Percentiles rank a stretch among this genome's conserved stretches.
phyloP scores from a whole-genome alignment of 2,797 vertebrate species.

The Tokudaia muenninki region DNA sequence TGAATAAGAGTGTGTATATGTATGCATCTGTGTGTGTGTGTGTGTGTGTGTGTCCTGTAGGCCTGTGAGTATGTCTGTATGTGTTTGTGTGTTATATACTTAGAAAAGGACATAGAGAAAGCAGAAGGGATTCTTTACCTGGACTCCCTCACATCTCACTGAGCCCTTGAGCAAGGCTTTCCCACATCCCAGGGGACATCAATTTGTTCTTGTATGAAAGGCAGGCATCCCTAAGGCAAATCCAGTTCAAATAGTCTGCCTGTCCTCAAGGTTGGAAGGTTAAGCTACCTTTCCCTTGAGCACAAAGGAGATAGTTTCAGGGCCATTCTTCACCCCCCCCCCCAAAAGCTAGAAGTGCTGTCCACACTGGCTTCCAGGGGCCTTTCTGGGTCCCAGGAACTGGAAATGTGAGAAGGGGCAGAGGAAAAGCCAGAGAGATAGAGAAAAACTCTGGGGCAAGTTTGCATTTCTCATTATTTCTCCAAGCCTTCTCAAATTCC shows the following conservation, averaged over 20 bases:
- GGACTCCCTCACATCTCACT: not conserved
- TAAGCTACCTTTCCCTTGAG: not conserved
- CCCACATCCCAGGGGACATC: too few relatives aligned
- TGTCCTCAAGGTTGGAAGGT: not conserved
- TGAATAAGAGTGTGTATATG: not conserved
- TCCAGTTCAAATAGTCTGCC: not conserved
- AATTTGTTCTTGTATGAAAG: not conserved
- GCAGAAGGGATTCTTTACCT: not conserved
- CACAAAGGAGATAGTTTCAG: not conserved
- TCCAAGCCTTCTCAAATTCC: constrained; percentile 83
- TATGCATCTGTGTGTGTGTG: not conserved
- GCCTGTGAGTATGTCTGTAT: not conserved
- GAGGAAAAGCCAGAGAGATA: constrained; percentile 45
- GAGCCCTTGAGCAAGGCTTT: not conserved
- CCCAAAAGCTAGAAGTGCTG: not conserved
- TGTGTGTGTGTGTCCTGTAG: not conserved
- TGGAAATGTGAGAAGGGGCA: constrained; percentile 62
- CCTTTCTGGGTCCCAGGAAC: not conserved
- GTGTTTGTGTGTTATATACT: too few relatives aligned
- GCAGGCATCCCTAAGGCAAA: not conserved
- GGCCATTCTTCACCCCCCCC: not conserved
- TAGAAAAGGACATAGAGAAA: not conserved
- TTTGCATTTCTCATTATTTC: constrained; percentile 84
- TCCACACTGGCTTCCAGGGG: not conserved
- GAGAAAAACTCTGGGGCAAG: constrained; percentile 78